Base-by-base conservation (phyloP, 2,888 invertebrate genomes). In the Lycophotia porphyrea region DNA sequence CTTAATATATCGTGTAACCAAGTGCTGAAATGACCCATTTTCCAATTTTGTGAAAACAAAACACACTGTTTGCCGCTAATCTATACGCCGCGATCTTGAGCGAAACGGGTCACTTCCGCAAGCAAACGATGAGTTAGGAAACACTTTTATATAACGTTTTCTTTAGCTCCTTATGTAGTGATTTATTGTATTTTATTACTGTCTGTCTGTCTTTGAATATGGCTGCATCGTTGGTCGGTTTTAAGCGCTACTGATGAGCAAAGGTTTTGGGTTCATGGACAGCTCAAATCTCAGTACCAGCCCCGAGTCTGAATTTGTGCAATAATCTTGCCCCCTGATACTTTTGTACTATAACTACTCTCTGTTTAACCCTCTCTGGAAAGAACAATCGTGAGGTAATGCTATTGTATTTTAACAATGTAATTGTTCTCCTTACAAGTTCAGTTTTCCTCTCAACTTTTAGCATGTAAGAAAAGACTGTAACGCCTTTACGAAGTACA, bases 11-110 rank as follows among this genome's bases (percentile, higher is more conserved):
- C 39, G n/a, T n/a, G 13, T 27, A n/a, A 39, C 5, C n/a, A 34
- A 73, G 5, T 34, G 8, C 36, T 76, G 18, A 27, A 69, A n/a
- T 85, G 83, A 82, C 85, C 83, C 52, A 83, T 85, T 83, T 84
- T 85, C 64, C 71, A 78, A n/a, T n/a, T n/a, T n/a, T n/a, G n/a
- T 82, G 70, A 73, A 71, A 73, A 82, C 71, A 58, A 71, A 68
- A 84, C 70, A 27, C 5, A 61, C 27, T 63, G 63, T 60, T 64
- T 71, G 72, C 60, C 4, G 36, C 42, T 73, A 71, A 85, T 82
- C 78, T 77, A 61, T 82, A 31, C 64, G 71, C 36, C 7, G 15
- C 82, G 81, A 78, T 84, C 82, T 84, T 68, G 63, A 84, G 27
- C 49, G 27, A 78, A 85, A 74, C 58, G 60, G 79, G 68, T 69